Evolutionary conservation across 2,113 vertebrate genomes (phyloP), one percentile per base, ranked within the genome.

Genomic region (Labeo rohita): DNA sequence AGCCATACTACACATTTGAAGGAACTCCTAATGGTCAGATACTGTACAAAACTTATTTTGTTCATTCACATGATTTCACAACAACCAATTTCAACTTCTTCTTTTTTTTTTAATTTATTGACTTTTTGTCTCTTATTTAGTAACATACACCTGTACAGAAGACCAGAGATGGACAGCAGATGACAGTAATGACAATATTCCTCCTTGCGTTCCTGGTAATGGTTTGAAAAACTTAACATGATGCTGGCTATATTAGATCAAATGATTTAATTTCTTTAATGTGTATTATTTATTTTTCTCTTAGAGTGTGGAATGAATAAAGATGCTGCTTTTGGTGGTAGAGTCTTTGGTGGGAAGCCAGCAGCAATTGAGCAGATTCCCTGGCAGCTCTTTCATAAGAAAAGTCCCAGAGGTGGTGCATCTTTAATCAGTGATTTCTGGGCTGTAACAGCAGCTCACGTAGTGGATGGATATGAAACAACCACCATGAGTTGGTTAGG

Each of bases 391-490:
- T 87, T 95, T 0, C 83, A 94, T 47, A 83, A 1, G 89, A 88
- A 0, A 0, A 0, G 1, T 12, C 90, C 84, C 0, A 87, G 92
- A 49, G 96, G 94, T 0, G 97, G 96, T 0, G 98, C 97, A 0
- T 95, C 96, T 0, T 92, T 99, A 52, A 95, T 99, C 84, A 94
- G 92, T 0, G 96, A 98, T 80, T 95, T 91, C 13, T 99, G 98
- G 98, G 96, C 98, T 73, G 90, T 99, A 72, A 99, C 98, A 0
- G 97, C 97, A 0, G 98, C 97, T 54, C 97, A 98, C 61, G 95
- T 96, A 10, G 90, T 98, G 36, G 74, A 92, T 0, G 86, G 80
- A 12, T 49, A 88, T n/a, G 18, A 43, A 0, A 0, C 47, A 0
- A 47, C 1, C 0, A 0, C n/a, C n/a, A 0, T 87, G 5, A 0